Evolutionary conservation across 2,888 invertebrate species (phyloP).

Genomic region (Smittia aterrima): DNA sequence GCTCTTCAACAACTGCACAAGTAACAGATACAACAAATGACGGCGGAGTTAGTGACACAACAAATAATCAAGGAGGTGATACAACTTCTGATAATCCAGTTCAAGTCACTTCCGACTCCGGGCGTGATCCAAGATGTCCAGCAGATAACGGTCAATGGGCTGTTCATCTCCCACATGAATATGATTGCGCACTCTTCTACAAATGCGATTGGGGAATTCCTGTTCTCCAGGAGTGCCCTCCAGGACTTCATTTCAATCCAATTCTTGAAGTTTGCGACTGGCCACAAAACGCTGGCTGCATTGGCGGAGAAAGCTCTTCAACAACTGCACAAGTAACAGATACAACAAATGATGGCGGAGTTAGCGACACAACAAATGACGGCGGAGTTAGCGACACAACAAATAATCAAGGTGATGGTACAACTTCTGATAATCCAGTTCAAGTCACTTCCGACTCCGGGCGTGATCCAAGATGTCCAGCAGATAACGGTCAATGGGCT

Average conservation of each 20-base stretch:
- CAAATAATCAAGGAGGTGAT: too few relatives aligned
- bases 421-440: too few relatives aligned
- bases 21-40: too few relatives aligned
- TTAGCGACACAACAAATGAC: too few relatives aligned
- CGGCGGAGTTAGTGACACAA: too few relatives aligned
- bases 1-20: too few relatives aligned
- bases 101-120: not conserved
- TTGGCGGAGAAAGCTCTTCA: conserved; percentile 45
- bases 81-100: too few relatives aligned
- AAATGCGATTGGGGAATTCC: conserved; percentile 12
- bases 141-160: not conserved
- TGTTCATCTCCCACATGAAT: not conserved
- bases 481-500: not conserved
- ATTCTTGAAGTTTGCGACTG: conserved; percentile 46
- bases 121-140: not conserved
- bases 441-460: not conserved
- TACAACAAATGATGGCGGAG: too few relatives aligned
- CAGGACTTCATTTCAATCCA: conserved; percentile 46
- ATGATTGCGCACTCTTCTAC: not conserved
- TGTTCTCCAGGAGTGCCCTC: conserved; percentile 1
- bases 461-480: not conserved
- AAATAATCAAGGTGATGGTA: too few relatives aligned
- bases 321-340: too few relatives aligned
- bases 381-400: too few relatives aligned
- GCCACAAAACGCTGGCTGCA: conserved; percentile 46